These are phyloP conservation scores for Astatotilapia flaviijosephi DNA, from an alignment of 2,113 vertebrate genomes.

Conservation along the genomic window DNA sequence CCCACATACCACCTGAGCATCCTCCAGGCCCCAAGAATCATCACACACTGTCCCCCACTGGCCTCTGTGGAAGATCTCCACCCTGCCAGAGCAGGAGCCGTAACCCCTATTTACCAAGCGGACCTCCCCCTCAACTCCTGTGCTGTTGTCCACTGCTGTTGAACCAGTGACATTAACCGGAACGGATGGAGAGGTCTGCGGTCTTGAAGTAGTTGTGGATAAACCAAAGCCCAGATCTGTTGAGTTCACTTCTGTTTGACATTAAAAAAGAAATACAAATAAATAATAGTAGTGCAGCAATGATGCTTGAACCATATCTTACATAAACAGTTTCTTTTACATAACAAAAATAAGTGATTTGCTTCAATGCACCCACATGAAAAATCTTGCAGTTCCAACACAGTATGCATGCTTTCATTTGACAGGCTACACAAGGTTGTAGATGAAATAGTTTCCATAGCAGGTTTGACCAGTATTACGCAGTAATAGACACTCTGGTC, in stretches of 20 bases:
- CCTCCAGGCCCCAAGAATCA: fast-evolving
- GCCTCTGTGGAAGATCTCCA: fast-evolving
- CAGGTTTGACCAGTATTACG: fast-evolving
- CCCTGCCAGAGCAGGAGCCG: not conserved
- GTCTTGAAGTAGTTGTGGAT: not conserved
- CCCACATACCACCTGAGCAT: not conserved
- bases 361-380: no score
- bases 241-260: not conserved
- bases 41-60: not conserved
- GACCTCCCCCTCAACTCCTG: fast-evolving
- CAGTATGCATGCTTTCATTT: no score
- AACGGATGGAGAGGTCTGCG: fast-evolving
- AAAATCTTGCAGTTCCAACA: no score
- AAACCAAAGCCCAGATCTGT: not conserved
- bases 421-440: no score
- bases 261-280: not conserved
- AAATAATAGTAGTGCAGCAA: fast-evolving
- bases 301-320: not conserved
- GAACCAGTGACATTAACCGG: not conserved
- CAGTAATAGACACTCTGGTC: not conserved
- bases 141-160: not conserved
- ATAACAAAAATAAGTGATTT: no score
- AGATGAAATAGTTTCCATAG: no score
- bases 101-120: fast-evolving
- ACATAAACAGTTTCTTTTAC: not conserved